Base-by-base conservation (phyloP, 2,113 vertebrate genomes). In the Pteruthius melanotis region DNA sequence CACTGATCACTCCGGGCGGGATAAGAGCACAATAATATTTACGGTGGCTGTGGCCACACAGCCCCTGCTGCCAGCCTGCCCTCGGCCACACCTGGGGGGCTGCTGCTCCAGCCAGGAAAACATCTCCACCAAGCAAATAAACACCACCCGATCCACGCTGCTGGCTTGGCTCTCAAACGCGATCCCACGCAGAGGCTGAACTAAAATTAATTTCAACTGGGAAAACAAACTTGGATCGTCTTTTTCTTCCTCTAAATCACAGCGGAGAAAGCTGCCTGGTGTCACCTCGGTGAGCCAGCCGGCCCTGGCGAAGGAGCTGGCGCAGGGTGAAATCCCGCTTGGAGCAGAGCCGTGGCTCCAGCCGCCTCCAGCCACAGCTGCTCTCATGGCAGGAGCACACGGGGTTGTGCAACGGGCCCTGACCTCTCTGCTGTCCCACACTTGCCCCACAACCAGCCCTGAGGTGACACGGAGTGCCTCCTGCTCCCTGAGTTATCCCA, bases 1-100 rank as follows among this genome's bases (percentile, higher is more conserved):
- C 11, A 0, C 1, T 20, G 76, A 53, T 64, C 53, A 8, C 54
- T 66, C 20, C 72, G 16, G 64, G 85, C 71, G 18, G 88, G 60
- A 11, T 7, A n/a, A 93, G 87, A 84, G 80, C 87, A 77, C 77
- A 72, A 92, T 37, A 91, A 94, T 95, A 94, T 95, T 96, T 83
- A 84, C 22, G 0, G 23, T 91, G 91, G 93, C 93, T 53, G 14
- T 3, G 35, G 64, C n/a, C 79, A 47, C 6, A 8, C 54, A 39
- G 83, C 82, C 71, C 90, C 85, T 11, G 18, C 92, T 26, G 90
- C 66, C 80, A 87, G 75, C 74, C 71, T 22, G 65, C 87, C 93
- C 91, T 39, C 3, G 6, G 78, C 87, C 74, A 59, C 78, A 19
- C 87, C 19, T 11, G 30, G 64, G 63, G 89, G 92, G 90, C 92